Conservation (phyloP, 2,113 vertebrate genomes). For the Myiagra hebetior region DNA sequence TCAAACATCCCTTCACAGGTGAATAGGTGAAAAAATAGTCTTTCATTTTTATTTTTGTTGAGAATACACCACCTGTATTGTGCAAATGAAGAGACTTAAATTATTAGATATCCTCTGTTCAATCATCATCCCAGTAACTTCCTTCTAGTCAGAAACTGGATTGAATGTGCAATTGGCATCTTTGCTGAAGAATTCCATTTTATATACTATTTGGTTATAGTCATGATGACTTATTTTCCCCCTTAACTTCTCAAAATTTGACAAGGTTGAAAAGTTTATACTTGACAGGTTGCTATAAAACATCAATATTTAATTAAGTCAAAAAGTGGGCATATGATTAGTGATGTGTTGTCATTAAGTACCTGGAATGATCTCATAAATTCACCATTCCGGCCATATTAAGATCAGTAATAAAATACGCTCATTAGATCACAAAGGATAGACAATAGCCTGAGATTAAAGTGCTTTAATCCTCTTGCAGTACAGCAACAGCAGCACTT, state of each 20-base stretch:
- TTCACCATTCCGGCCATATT: background rate
- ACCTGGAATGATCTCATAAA: background rate
- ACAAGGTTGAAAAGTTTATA: background rate
- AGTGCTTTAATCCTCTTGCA: slow-evolving; percentile 27
- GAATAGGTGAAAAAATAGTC: background rate
- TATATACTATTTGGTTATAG: background rate
- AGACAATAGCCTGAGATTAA: slow-evolving; percentile 18
- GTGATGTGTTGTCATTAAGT: background rate
- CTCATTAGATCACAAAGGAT: background rate
- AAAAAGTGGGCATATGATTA: background rate
- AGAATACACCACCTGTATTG: background rate
- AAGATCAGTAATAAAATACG: slow-evolving; percentile 12
- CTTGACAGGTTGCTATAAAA: background rate
- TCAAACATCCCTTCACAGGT: background rate
- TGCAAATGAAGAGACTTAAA: background rate
- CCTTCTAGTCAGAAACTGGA: background rate
- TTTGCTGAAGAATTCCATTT: background rate
- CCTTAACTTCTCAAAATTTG: background rate
- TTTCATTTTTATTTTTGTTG: background rate
- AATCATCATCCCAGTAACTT: background rate
- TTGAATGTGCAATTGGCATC: background rate
- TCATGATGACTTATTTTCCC: background rate
- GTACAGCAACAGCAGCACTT: background rate
- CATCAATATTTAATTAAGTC: background rate
- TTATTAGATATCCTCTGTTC: background rate